A percentile compares a stretch with the other conserved stretches of the same genome.
Conservation (phyloP, 1,140 invertebrate species). For the Gerris buenoi region DNA sequence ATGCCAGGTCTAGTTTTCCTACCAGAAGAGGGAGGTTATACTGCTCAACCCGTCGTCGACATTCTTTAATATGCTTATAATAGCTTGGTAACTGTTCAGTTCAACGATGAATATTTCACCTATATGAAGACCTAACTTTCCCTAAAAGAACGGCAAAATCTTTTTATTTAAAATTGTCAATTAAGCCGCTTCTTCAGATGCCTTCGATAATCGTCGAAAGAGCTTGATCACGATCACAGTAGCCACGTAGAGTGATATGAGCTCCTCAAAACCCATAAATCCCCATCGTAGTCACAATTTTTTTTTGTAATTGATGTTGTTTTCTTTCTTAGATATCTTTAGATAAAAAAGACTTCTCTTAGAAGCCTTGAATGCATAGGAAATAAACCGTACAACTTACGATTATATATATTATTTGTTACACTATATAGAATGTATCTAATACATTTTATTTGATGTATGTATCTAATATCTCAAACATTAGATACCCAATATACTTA, state of each 20-base stretch:
- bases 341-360: too few species aligned
- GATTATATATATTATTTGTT: too few species aligned
- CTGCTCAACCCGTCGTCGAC: background rate
- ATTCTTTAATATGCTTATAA: background rate
- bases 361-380: too few species aligned
- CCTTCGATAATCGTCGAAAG: constrained; percentile 22
- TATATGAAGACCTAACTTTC: background rate
- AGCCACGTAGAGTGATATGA: constrained; percentile 22
- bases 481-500: too few species aligned
- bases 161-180: constrained; percentile 23
- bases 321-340: too few species aligned
- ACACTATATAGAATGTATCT: too few species aligned
- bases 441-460: too few species aligned
- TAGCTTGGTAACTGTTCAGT: background rate
- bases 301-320: too few species aligned
- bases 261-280: constrained; percentile 23
- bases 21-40: background rate
- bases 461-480: too few species aligned
- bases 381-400: too few species aligned
- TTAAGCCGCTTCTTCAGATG: constrained; percentile 19
- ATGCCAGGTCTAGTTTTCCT: constrained; percentile 3
- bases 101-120: background rate
- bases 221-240: constrained; percentile 26
- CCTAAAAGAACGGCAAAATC: constrained; percentile 23
- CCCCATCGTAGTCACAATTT: constrained; percentile 22